Evolutionary conservation across 2,888 invertebrate species (phyloP).

Genomic region (Acleris laterana): DNA sequence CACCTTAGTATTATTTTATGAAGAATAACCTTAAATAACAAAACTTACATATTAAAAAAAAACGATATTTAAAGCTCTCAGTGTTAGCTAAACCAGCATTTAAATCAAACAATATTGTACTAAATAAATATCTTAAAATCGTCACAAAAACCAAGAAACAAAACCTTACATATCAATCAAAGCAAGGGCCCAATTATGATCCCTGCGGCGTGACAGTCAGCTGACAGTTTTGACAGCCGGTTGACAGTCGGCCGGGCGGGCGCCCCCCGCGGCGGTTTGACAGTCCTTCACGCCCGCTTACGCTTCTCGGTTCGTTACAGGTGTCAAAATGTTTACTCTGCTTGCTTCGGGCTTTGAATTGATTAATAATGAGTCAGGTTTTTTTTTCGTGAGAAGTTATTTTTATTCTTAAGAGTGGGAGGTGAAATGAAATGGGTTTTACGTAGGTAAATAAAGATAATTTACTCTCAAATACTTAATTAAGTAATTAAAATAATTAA

Average conservation of each 20-base stretch:
- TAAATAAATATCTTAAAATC: no score
- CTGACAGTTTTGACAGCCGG: constrained; percentile 55
- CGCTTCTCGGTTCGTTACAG: constrained; percentile 19
- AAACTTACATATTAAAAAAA: no score
- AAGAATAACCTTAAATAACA: no score
- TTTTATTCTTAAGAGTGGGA: no score
- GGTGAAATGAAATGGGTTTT: no score
- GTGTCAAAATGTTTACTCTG: constrained; percentile 36
- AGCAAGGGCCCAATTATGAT: constrained; percentile 51
- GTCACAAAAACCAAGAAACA: constrained; percentile 4
- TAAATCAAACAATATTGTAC: no score
- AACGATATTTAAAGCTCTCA: no score
- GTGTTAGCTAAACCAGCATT: no score
- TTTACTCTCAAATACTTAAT: no score
- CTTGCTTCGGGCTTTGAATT: constrained; percentile 24
- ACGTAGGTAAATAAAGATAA: no score
- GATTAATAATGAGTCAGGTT: constrained; percentile 8
- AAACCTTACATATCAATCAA: constrained; percentile 48
- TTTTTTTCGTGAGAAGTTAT: not conserved
- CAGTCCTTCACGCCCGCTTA: constrained; percentile 12
- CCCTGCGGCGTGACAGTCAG: constrained; percentile 48
- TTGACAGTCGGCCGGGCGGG: constrained; percentile 61
- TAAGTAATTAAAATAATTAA: no score
- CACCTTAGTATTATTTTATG: no score
- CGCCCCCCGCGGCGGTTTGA: constrained; percentile 60